These are phyloP conservation scores for Idaea biselata DNA, from an alignment of 2,888 invertebrate species.

Conservation along the genomic window DNA sequence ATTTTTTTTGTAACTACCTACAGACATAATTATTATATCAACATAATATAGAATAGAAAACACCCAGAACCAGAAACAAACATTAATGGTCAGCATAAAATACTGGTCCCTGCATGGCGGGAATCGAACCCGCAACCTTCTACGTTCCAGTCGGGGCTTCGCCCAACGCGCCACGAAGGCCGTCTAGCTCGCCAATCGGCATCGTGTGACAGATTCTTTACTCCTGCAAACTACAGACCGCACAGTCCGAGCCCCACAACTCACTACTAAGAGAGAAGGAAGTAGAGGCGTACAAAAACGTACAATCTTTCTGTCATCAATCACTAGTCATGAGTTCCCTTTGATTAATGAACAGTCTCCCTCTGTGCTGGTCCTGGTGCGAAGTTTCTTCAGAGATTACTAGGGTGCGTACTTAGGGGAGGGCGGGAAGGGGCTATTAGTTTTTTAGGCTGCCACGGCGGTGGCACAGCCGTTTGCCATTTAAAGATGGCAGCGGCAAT, in stretches of 20 bases:
- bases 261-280: background rate
- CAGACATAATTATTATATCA: no score
- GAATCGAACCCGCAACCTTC: no score
- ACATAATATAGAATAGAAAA: no score
- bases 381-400: constrained; percentile 29
- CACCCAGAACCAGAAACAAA: no score
- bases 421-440: background rate
- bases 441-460: background rate
- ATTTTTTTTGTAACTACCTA: no score
- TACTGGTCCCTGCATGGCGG: no score
- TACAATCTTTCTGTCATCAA: constrained; percentile 32
- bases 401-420: constrained; percentile 13
- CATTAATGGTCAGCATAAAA: no score
- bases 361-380: constrained; percentile 18
- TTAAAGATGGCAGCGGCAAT: no score
- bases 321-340: constrained; percentile 32
- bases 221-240: background rate
- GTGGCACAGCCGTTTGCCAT: background rate
- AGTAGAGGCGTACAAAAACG: constrained; percentile 8
- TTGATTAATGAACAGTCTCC: constrained; percentile 37
- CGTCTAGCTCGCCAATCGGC: background rate
- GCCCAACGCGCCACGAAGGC: no score
- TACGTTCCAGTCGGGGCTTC: no score
- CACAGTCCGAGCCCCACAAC: background rate
- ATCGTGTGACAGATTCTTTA: background rate